Conservation (phyloP, 2,888 invertebrate genomes). For the Doris montereyensis region DNA sequence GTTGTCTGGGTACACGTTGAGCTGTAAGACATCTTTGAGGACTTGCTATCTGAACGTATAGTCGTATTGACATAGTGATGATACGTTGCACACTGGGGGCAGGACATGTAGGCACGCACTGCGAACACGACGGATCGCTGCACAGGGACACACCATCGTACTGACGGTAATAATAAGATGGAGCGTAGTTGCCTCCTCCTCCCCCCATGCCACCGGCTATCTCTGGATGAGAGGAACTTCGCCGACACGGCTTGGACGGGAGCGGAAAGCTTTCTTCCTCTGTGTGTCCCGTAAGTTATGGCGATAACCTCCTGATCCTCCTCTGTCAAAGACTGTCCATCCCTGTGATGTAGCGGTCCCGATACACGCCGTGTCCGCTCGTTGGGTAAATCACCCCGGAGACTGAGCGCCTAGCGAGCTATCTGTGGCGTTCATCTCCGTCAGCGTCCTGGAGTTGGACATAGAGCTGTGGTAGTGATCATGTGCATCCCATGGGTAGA, state of each 20-base stretch:
- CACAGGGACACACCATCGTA: no score
- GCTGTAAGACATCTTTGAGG: conserved; percentile 47
- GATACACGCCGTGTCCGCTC: no score
- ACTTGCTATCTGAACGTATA: conserved; percentile 45
- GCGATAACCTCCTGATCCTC: conserved; percentile 38
- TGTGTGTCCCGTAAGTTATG: conserved; percentile 36
- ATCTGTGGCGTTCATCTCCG: conserved; percentile 29
- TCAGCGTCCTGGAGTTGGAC: conserved; percentile 31
- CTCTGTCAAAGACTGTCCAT: conserved; percentile 32
- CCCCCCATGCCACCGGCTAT: no score
- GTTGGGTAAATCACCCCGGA: no score
- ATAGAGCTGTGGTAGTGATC: no score
- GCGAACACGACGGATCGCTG: not conserved
- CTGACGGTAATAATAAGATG: no score
- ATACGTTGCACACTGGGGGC: conserved; percentile 32
- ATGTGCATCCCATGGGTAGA: no score
- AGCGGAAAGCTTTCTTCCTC: conserved; percentile 17
- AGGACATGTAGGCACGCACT: conserved; percentile 37
- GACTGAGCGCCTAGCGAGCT: no score
- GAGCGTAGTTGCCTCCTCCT: no score
- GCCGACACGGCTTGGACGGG: conserved; percentile 13
- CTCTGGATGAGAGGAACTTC: not conserved
- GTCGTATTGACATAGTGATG: conserved; percentile 38
- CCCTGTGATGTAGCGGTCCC: no score
- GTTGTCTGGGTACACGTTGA: conserved; percentile 46